phyloP scores from a whole-genome alignment of 2,888 invertebrate genomes.

The Xestobium rufovillosum region DNA sequence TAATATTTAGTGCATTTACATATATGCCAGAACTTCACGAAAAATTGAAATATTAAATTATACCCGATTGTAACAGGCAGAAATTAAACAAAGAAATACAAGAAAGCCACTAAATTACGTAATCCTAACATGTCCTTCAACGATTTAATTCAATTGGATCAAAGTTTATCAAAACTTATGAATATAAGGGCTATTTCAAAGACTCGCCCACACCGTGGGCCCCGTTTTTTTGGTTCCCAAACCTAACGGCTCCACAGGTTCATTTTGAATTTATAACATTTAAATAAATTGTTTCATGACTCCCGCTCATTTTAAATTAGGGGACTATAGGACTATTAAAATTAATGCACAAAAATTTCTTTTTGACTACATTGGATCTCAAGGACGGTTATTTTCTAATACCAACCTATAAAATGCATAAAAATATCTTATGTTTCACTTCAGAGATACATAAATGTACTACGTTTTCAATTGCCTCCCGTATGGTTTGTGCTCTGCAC shows the following conservation, averaged over 20 bases:
- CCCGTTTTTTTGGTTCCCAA: conserved; percentile 18
- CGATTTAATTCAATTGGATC: too few species aligned
- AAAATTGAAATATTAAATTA: too few species aligned
- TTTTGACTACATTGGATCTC: too few species aligned
- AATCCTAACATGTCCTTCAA: too few species aligned
- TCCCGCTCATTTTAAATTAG: too few species aligned
- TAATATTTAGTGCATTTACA: too few species aligned
- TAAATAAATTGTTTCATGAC: conserved; percentile 23
- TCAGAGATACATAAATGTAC: conserved; percentile 15
- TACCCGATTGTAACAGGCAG: too few species aligned
- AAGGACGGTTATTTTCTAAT: conserved; percentile 24
- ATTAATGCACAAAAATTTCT: conserved; percentile 18
- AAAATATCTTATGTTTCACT: conserved; percentile 26
- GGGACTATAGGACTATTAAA: conserved; percentile 27
- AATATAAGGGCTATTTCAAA: too few species aligned
- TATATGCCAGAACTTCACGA: too few species aligned
- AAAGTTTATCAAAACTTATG: too few species aligned
- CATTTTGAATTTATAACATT: conserved; percentile 22
- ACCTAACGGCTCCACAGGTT: conserved; percentile 17
- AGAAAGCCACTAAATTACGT: too few species aligned
- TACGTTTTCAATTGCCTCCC: conserved; percentile 27
- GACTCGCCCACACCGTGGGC: conserved; percentile 12
- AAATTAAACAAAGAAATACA: too few species aligned
- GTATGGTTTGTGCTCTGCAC: conserved; percentile 25
- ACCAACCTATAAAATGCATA: conserved; percentile 18